Evolutionary conservation across 2,113 vertebrate genomes (phyloP).

Genomic region (Geococcyx californianus): DNA sequence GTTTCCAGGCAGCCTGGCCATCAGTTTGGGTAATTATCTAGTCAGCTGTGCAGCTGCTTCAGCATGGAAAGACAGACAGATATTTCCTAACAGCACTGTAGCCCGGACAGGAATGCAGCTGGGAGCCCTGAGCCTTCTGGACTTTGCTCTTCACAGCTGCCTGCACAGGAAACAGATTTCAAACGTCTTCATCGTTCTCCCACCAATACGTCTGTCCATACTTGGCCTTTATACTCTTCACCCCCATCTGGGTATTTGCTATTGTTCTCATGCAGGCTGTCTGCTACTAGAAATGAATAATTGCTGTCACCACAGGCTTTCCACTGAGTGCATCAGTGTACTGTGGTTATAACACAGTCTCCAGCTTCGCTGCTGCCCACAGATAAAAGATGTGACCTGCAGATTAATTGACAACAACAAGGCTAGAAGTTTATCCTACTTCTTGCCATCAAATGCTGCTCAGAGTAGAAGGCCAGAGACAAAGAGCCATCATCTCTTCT

Average conservation of each 20-base stretch:
- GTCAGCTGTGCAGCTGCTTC: slow-evolving; percentile 27
- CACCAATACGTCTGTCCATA: background rate
- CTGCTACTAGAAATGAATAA: slow-evolving; percentile 40
- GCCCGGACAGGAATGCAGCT: rapidly evolving
- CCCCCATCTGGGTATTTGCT: background rate
- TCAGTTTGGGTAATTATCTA: background rate
- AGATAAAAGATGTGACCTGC: background rate
- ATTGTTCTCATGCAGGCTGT: background rate
- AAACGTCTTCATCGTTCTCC: background rate
- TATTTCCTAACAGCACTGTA: background rate
- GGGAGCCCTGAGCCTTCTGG: background rate
- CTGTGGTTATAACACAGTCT: background rate
- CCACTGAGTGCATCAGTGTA: rapidly evolving
- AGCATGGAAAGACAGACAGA: background rate
- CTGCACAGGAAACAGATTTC: slow-evolving; percentile 30
- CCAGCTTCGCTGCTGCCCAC: background rate
- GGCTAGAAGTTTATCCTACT: background rate
- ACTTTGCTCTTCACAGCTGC: background rate
- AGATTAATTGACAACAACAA: background rate
- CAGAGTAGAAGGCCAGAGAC: background rate
- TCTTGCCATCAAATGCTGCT: background rate
- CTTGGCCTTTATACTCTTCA: background rate
- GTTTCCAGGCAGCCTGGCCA: background rate
- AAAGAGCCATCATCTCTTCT: background rate
- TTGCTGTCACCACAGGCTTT: background rate